Evolutionary conservation across 2,113 vertebrate genomes (phyloP).

Genomic region (Setophaga kirtlandii): DNA sequence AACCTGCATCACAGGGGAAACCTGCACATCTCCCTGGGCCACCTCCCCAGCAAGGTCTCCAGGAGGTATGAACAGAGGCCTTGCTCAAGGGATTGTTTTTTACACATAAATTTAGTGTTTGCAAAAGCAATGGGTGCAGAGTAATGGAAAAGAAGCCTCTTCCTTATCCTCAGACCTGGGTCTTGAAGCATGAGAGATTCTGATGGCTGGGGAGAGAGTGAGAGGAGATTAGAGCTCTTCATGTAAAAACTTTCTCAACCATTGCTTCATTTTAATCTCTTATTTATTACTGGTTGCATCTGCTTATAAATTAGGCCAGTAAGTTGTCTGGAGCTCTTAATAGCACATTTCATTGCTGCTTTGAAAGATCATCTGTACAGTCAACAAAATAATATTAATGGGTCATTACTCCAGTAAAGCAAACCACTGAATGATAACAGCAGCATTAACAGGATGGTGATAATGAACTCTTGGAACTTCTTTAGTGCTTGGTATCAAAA

Average conservation of each 20-base stretch:
- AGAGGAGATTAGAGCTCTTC: slow-evolving; percentile 7
- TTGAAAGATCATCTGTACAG: slow-evolving; percentile 50
- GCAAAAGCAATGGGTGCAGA: neutral
- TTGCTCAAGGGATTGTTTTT: neutral
- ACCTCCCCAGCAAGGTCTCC: neutral
- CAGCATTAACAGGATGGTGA: neutral
- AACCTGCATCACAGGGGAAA: neutral
- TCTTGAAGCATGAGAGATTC: neutral
- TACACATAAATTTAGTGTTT: neutral
- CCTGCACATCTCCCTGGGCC: neutral
- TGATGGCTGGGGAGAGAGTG: neutral
- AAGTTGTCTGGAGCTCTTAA: slow-evolving; percentile 48
- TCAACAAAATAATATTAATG: slow-evolving; percentile 62
- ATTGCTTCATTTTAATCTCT: slow-evolving; percentile 41
- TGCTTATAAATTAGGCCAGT: slow-evolving; percentile 47
- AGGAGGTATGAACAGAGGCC: neutral
- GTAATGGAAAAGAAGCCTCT: neutral
- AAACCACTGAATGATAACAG: neutral
- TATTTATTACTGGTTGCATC: slow-evolving; percentile 39
- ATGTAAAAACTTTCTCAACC: neutral
- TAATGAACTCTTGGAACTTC: slow-evolving; percentile 1
- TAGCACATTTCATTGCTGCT: slow-evolving; percentile 45
- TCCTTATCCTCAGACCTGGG: neutral
- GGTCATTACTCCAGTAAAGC: slow-evolving; percentile 42
- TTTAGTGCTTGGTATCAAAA: neutral